Base-by-base conservation (phyloP, 2,888 invertebrate species). In the Hydraecia micacea region DNA sequence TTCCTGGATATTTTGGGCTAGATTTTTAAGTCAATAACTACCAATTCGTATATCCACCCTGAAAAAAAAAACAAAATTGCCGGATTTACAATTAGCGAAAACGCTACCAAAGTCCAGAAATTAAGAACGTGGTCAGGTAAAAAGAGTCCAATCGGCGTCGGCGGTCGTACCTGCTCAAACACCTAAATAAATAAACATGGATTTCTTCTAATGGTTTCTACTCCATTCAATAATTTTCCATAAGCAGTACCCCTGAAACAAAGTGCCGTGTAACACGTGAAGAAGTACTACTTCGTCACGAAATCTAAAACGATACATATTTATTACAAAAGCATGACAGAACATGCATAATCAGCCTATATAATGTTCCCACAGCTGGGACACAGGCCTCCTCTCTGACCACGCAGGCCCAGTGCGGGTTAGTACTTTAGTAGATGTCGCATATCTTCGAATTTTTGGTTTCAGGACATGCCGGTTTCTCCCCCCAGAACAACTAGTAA, bases 191-290 rank as follows among this genome's bases (percentile, higher is more conserved):
- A 52, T n/a, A 39, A 52, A 52, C 28, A 71, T 39, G 28, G 49
- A n/a, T 28, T 74, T 28, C n/a, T n/a, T 46, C 1, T 15, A 21
- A 28, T 73, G 28, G 21, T 28, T 9, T 52, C 25, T 1, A 39
- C 36, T 36, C 58, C 79, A 46, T 80, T 69, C 63, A 60, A 36
- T 69, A 52, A 42, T 46, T 52, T 80, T 69, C 76, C 76, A 42
- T 46, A 25, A 7, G 5, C 21, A 36, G 8, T 28, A 55, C 25
- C 36, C 28, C 2, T n/a, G 52, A n/a, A 13, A 55, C 79, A 49
- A 15, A 77, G 11, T 18, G 39, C 32, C 18, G 49, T 65, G 49
- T 75, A 80, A 65, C 58, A 81, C 2, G 2, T 58, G n/a, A 49
- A 32, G 0, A 39, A 68, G 7, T 49, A 63, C 55, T 36, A 42